Conservation (phyloP, 2,113 vertebrate species). For the Corythornis vintsioides region DNA sequence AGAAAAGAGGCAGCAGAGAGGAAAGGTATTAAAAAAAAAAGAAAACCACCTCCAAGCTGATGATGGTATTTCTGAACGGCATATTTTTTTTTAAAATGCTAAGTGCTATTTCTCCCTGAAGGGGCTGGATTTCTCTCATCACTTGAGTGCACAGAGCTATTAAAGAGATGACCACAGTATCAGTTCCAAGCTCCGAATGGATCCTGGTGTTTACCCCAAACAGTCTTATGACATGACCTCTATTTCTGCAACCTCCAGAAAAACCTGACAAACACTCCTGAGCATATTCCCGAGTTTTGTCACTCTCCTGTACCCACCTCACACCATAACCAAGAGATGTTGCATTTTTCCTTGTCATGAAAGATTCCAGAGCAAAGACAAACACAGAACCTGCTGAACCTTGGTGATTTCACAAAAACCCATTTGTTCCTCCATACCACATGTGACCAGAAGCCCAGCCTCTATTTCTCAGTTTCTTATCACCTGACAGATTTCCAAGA, state of each 20-base stretch:
- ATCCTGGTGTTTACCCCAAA: neutral
- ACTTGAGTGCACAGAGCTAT: accelerated
- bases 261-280: neutral
- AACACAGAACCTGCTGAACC: accelerated
- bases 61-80: neutral
- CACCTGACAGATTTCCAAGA: neutral
- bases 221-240: neutral
- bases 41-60: neutral
- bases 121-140: neutral
- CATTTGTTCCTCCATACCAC: accelerated
- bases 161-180: neutral
- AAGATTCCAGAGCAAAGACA: neutral
- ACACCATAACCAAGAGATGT: neutral
- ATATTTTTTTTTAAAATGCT: neutral
- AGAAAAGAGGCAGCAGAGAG: neutral
- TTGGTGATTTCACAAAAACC: neutral
- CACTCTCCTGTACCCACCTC: neutral
- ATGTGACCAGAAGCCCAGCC: neutral
- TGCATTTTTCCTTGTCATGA: neutral
- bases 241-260: neutral
- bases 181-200: neutral
- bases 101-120: neutral
- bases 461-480: neutral
- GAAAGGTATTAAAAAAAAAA: neutral
- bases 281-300: neutral